Conservation (phyloP, 2,888 invertebrate species). For the Plemyria rubiginata region DNA sequence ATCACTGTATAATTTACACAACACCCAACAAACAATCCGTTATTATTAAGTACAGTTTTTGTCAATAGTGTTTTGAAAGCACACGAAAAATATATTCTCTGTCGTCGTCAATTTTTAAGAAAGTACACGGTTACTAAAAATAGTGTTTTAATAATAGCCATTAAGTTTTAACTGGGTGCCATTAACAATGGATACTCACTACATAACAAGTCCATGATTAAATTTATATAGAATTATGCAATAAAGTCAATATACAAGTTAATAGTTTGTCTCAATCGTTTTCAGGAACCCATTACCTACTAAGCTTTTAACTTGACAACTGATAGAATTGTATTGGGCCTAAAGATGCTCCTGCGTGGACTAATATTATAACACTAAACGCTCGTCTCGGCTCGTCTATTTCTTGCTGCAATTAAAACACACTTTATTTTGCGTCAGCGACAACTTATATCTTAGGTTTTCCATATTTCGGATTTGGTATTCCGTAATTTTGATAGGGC, state of each 20-base stretch:
- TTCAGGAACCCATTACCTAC: not conserved
- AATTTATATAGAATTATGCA: slow-evolving; percentile 1
- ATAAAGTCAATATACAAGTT: not conserved
- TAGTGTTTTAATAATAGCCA: slow-evolving; percentile 45
- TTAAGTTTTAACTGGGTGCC: slow-evolving; percentile 35
- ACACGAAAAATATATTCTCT: slow-evolving; percentile 62
- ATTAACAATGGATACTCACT: slow-evolving; percentile 30
- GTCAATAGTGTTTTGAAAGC: slow-evolving; percentile 58
- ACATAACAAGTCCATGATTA: slow-evolving; percentile 32
- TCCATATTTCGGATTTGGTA: too few relatives aligned
- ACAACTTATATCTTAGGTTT: too few relatives aligned
- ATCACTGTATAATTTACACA: slow-evolving; percentile 76
- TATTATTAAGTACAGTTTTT: slow-evolving; percentile 73
- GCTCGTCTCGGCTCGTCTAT: too few relatives aligned
- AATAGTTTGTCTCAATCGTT: not conserved
- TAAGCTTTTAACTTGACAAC: not conserved
- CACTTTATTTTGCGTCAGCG: too few relatives aligned
- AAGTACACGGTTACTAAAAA: slow-evolving; percentile 52
- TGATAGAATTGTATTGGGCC: not conserved
- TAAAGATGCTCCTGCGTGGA: not conserved
- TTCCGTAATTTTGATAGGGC: too few relatives aligned
- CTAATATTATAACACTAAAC: not conserved
- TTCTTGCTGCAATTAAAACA: too few relatives aligned
- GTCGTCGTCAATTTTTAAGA: slow-evolving; percentile 46
- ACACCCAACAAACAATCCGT: slow-evolving; percentile 73